A percentile compares a stretch with the other conserved stretches of the same genome.
phyloP scores from a whole-genome alignment of 2,888 invertebrate species.

The Chydorus sphaericus region DNA sequence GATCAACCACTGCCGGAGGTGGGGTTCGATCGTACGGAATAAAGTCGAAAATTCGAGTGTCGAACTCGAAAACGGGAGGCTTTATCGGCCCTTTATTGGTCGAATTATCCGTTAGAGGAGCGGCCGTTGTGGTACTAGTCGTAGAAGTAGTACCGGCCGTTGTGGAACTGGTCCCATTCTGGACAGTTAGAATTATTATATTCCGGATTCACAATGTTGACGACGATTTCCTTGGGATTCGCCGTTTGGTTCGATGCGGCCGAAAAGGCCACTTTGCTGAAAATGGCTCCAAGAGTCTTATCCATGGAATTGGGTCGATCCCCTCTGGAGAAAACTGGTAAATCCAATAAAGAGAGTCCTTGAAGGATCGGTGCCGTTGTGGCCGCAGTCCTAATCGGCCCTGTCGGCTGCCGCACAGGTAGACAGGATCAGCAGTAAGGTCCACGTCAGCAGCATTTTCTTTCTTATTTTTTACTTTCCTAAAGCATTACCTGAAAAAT shows the following conservation, averaged over 20 bases:
- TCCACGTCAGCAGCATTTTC: not conserved
- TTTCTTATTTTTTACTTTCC: not conserved
- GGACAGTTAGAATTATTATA: too few relatives aligned
- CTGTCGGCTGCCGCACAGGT: not conserved
- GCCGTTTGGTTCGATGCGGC: slow-evolving; percentile 6
- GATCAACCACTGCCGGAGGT: not conserved
- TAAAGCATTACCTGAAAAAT: not conserved
- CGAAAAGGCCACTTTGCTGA: slow-evolving; percentile 42
- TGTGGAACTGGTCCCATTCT: not conserved
- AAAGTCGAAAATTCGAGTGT: slow-evolving; percentile 11
- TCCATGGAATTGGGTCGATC: slow-evolving; percentile 34
- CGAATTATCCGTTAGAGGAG: not conserved
- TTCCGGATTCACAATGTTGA: too few relatives aligned
- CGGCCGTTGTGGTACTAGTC: not conserved
- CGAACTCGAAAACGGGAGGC: slow-evolving; percentile 11
- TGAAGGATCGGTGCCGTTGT: slow-evolving; percentile 1
- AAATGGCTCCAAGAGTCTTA: slow-evolving; percentile 48
- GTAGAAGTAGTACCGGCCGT: not conserved
- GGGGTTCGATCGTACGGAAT: slow-evolving; percentile 11
- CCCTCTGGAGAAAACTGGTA: slow-evolving; percentile 13
- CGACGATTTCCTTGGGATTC: too few relatives aligned
- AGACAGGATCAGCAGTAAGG: not conserved
- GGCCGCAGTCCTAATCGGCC: not conserved
- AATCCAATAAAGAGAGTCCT: slow-evolving; percentile 12
- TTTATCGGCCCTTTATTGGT: too few relatives aligned